Evolutionary conservation across 23 tunicate genomes (phyloP).

Genomic region (Ascidia mentula): DNA sequence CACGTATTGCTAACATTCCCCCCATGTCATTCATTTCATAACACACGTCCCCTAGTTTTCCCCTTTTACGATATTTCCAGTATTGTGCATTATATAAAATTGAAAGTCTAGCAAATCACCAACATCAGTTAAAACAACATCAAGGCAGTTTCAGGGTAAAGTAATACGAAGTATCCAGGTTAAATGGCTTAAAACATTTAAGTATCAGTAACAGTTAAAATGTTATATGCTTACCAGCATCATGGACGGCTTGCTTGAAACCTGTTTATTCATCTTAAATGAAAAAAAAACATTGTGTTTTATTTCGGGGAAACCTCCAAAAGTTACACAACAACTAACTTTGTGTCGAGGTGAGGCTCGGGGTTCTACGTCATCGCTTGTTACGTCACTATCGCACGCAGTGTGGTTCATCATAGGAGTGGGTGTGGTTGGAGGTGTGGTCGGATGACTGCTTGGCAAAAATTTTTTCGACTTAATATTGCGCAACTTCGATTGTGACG

Average conservation of each 20-base stretch:
- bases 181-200: too few relatives aligned
- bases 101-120: too few relatives aligned
- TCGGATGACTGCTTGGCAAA: constrained; percentile 38
- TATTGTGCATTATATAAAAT: too few relatives aligned
- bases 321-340: neutral
- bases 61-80: too few relatives aligned
- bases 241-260: neutral
- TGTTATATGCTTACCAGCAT: constrained; percentile 11
- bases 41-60: too few relatives aligned
- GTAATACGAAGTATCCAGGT: too few relatives aligned
- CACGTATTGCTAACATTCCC: too few relatives aligned
- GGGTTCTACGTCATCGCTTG: neutral
- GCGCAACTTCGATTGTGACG: neutral
- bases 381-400: constrained; percentile 30
- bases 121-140: too few relatives aligned
- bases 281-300: neutral
- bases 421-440: constrained; percentile 59
- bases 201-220: too few relatives aligned
- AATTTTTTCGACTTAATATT: too few relatives aligned
- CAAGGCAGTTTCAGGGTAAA: too few relatives aligned
- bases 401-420: constrained; percentile 12
- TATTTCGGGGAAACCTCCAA: neutral
- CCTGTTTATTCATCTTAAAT: constrained; percentile 4
- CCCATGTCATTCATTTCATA: too few relatives aligned
- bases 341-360: neutral